phyloP scores from a whole-genome alignment of 2,113 vertebrate species.

The Caretta caretta region DNA sequence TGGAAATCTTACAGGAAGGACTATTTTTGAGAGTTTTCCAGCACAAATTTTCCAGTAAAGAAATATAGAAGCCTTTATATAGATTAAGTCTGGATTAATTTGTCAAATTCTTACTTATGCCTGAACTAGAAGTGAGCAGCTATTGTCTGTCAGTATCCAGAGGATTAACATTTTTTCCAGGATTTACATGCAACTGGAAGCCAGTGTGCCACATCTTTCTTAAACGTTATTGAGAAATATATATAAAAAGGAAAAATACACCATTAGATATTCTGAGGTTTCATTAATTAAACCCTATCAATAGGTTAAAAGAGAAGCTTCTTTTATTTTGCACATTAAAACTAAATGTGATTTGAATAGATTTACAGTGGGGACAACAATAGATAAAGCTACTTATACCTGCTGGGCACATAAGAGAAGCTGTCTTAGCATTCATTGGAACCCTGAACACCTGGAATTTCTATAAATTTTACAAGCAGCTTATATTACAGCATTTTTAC shows the following conservation, averaged over 20 bases:
- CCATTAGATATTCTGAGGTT: conserved; percentile 55
- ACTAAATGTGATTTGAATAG: conserved; percentile 83
- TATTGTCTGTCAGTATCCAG: conserved; percentile 67
- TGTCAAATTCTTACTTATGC: conserved; percentile 46
- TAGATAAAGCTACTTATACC: conserved; percentile 86
- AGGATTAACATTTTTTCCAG: conserved; percentile 60
- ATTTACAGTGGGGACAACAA: conserved; percentile 87
- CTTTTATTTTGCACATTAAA: conserved; percentile 78
- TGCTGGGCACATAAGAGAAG: conserved; percentile 86
- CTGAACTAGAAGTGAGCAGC: conserved; percentile 37
- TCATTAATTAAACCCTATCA: conserved; percentile 65
- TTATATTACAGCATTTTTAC: conserved; percentile 90
- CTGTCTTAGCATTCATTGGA: conserved; percentile 84
- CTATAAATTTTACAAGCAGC: conserved; percentile 90
- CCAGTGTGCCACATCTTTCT: conserved; percentile 58
- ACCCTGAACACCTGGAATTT: conserved; percentile 79
- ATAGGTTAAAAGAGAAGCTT: conserved; percentile 74
- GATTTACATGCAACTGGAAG: conserved; percentile 70
- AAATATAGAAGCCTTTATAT: conserved; percentile 34
- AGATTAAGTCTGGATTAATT: conserved; percentile 52
- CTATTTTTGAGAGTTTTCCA: neutral
- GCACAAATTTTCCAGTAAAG: neutral
- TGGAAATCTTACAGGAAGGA: neutral
- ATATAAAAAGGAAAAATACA: conserved; percentile 25
- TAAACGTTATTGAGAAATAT: conserved; percentile 60